phyloP scores from a whole-genome alignment of 2,113 vertebrate species.

The Spermophilus dauricus region DNA sequence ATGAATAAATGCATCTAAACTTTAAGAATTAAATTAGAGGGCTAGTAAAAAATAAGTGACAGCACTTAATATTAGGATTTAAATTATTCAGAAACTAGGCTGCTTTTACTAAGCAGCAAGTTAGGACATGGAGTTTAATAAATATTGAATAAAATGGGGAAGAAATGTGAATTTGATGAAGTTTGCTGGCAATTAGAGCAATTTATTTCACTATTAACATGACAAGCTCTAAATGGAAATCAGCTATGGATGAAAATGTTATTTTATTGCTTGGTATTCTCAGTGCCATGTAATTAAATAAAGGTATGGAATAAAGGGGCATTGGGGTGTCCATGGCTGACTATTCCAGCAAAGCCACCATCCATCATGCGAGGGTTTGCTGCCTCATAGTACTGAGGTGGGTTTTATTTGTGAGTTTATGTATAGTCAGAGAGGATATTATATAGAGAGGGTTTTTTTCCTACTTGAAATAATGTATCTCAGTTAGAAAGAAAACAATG shows the following conservation, averaged over 20 bases:
- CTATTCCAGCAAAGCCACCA: conserved; percentile 65
- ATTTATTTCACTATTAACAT: conserved; percentile 94
- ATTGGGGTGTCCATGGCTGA: background rate
- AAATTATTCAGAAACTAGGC: conserved; percentile 82
- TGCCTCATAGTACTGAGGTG: background rate
- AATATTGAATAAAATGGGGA: conserved; percentile 91
- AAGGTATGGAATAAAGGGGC: conserved; percentile 66
- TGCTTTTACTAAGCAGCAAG: conserved; percentile 85
- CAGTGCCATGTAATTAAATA: conserved; percentile 83
- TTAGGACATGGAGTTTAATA: conserved; percentile 90
- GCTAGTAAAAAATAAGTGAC: conserved; percentile 67
- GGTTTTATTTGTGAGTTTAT: background rate
- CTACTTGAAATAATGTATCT: conserved; percentile 27
- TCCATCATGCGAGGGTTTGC: conserved; percentile 72
- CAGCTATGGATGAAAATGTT: conserved; percentile 90
- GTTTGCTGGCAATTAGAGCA: conserved; percentile 92
- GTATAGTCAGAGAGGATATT: background rate
- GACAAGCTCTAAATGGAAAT: conserved; percentile 90
- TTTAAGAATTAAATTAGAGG: conserved; percentile 81
- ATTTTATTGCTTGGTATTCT: conserved; percentile 82
- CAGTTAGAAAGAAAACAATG: background rate
- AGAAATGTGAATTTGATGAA: conserved; percentile 91
- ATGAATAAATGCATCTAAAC: conserved; percentile 73
- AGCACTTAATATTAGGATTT: conserved; percentile 71
- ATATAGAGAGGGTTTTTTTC: background rate